A percentile compares a stretch with the other conserved stretches of the same genome.
Conservation (phyloP, 2,888 invertebrate species). For the Belgica antarctica region DNA sequence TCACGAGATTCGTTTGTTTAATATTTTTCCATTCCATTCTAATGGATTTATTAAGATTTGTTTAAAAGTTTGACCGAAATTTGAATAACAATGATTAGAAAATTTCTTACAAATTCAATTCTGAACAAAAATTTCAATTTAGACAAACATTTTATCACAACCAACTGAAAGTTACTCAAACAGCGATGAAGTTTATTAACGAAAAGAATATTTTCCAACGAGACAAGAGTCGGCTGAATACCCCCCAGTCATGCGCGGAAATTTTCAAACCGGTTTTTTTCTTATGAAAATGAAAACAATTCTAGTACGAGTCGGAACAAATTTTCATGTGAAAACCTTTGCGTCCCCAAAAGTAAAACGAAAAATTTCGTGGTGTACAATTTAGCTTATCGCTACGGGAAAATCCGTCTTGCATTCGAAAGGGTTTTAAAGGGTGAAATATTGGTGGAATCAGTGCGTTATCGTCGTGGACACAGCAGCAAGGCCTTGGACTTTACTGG, state of each 20-base stretch:
- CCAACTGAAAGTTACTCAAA: no score
- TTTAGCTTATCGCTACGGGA: not conserved
- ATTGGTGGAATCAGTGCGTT: not conserved
- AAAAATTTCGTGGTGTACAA: conserved; percentile 11
- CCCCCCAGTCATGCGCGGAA: conserved; percentile 8
- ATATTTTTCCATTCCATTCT: no score
- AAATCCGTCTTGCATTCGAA: not conserved
- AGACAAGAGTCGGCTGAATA: no score
- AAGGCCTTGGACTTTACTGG: not conserved
- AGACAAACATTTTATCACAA: no score
- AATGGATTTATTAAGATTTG: no score
- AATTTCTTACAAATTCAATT: no score
- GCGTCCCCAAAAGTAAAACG: not conserved
- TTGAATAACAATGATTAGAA: no score
- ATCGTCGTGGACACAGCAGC: not conserved
- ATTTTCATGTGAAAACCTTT: conserved; percentile 14
- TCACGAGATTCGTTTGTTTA: no score
- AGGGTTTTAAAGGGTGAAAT: not conserved
- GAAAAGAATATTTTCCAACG: no score
- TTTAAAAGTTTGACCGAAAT: no score
- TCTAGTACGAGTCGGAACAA: not conserved
- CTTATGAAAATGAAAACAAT: not conserved
- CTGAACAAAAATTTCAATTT: no score
- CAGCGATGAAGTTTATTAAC: no score
- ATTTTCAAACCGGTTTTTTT: conserved; percentile 18